A percentile compares a stretch with the other conserved stretches of the same genome.
phyloP scores from a whole-genome alignment of 2,888 invertebrate species.

The Tolmerus cingulatus region DNA sequence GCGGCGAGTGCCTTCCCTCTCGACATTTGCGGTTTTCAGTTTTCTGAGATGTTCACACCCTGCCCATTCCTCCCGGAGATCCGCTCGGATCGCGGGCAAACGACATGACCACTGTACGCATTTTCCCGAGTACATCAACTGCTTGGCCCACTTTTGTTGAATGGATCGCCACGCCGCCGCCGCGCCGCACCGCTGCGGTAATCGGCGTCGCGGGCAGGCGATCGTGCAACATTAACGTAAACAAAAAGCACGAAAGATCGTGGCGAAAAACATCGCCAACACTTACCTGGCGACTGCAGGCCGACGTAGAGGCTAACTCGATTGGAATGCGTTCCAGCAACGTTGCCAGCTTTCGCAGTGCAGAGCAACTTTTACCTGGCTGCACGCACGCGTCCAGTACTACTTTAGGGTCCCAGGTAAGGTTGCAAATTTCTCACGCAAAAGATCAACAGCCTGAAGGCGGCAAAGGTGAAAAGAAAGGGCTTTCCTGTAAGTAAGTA shows the following conservation, averaged over 20 bases:
- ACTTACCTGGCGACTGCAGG: neutral
- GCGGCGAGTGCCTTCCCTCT: neutral
- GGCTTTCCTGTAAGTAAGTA: too few relatives aligned
- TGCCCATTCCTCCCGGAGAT: neutral
- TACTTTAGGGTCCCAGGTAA: neutral
- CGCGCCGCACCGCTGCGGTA: neutral
- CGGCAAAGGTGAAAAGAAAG: too few relatives aligned
- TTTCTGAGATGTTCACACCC: neutral
- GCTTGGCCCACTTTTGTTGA: slow-evolving; percentile 27
- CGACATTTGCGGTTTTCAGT: slow-evolving; percentile 12
- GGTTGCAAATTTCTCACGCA: neutral
- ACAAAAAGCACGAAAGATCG: neutral
- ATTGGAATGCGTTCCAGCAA: slow-evolving; percentile 33
- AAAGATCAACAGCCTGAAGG: slow-evolving; percentile 10
- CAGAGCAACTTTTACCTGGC: slow-evolving; percentile 5
- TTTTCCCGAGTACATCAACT: slow-evolving; percentile 18
- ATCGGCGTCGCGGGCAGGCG: neutral
- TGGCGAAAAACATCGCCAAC: neutral
- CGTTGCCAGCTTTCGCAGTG: slow-evolving; percentile 19
- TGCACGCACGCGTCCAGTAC: neutral
- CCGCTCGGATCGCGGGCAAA: neutral
- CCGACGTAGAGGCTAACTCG: neutral
- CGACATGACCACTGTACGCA: slow-evolving; percentile 28
- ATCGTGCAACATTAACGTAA: slow-evolving; percentile 8
- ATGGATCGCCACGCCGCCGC: neutral